Base-by-base conservation (phyloP, 2,113 vertebrate genomes). In the Dolichotis patagonum region DNA sequence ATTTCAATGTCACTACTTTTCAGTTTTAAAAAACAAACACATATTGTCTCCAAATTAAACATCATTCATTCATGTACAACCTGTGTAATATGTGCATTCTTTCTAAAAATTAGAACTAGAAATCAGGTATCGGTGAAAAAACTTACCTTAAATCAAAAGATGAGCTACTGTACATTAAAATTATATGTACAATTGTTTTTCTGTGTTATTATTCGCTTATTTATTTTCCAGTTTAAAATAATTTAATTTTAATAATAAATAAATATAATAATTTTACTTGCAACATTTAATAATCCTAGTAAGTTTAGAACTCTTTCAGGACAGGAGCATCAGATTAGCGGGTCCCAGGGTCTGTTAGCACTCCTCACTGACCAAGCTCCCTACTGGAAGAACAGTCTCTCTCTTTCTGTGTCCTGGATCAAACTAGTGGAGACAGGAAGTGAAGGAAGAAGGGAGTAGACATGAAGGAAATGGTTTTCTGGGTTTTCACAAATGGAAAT, bases 381-480 rank as follows among this genome's bases (percentile, higher is more conserved):
- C 41, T 73, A 28, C 8, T 43, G 30, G 5, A 52, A 89, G 30
- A 65, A 16, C 7, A 77, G 38, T 88, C 26, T 95, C 12, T 81
- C 4, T 91, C 80, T 82, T 85, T 20, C 56, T 90, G 10, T 41
- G n/a, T 80, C 26, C 65, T 94, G n/a, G 41, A 32, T 93, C 80
- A 92, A 43, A 78, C 30, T 52, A 22, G 60, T 49, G 12, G 13
- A 89, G 41, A 56, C 58, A 8, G 22, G 49, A 91, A 35, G 20
- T 24, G 84, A 14, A 22, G 60, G 67, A 69, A 9, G 5, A 75
- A 19, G 49, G 46, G 87, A 17, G 38, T 62, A 71, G 41, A 85
- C 12, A 94, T 77, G 56, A 67, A 95, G 35, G 35, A 93, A 93
- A 82, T 78, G 19, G 35, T 56, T 95, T 87, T 78, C 82, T 88